Evolutionary conservation across 1,140 invertebrate genomes (phyloP), one percentile per base, ranked within the genome.

Genomic region (Drosophila pseudoobscura): DNA sequence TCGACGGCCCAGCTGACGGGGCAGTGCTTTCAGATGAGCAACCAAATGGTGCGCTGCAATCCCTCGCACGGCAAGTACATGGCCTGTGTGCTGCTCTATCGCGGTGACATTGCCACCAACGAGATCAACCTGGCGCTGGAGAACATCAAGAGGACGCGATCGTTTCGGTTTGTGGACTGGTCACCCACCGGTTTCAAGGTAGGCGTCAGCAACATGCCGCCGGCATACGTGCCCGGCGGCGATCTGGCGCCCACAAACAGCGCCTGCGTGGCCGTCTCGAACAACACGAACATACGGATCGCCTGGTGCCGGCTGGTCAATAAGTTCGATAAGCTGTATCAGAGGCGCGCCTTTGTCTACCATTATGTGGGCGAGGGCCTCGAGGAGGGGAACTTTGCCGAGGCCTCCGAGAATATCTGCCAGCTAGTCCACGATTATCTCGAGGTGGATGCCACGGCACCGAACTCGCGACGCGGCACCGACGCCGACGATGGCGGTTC

Each of bases 91-190:
- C 79, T 95, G 39, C 89, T 95, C 7, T 95, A 95, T 78, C 92
- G 95, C 15, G 95, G 95, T 2, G 94, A 95, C 56, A 93, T 95
- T 3, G 92, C 92, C 68, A 94, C 95, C 22, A 96, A 95, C 68
- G 95, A 96, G 80, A 94, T 96, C 15, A 96, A 96, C 77, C 92
- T 92, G 13, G 93, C 95, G 22, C 95, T 96, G 73, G 93, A 89
- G n/a, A 93, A 93, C 55, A 94, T 96, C 53, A 96, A 95, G 83
- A 93, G 93, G 3, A 94, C 95, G 72, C 91, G 93, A 58, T 92
- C 93, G 1, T 94, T 95, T 56, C 92, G 93, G 62, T 96, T 96
- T 80, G 95, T 96, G 5, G 94, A 95, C 80, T 96, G 95, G 95
- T 94, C 93, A 78, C 95, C 95, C 29, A 95, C 95, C 13, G 95